These are phyloP conservation scores for Hipposideros larvatus DNA, from an alignment of 2,797 vertebrate genomes.

Conservation along the genomic window DNA sequence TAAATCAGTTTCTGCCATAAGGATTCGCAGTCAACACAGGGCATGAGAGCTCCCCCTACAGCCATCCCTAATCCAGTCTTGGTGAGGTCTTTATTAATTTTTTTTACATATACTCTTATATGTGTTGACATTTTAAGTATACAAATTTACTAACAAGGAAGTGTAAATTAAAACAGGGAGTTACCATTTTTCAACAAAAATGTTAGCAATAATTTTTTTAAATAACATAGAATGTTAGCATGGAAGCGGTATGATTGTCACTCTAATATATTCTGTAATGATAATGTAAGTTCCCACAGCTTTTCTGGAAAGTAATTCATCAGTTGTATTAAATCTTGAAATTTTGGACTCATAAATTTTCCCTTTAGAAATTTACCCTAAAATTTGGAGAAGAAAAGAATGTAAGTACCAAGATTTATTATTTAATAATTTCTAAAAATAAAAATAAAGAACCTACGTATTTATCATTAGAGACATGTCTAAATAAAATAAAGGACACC, in stretches of 20 bases:
- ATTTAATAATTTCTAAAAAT: conserved; percentile 1
- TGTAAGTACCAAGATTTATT: background rate
- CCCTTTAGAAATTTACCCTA: background rate
- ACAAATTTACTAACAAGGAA: background rate
- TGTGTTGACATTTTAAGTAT: background rate
- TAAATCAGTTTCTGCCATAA: background rate
- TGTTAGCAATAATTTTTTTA: conserved; percentile 5
- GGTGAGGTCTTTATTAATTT: background rate
- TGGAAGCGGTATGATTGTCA: background rate
- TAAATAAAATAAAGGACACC: background rate
- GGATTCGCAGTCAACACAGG: background rate
- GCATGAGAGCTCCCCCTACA: background rate
- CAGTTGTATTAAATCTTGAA: background rate
- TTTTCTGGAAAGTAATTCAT: background rate
- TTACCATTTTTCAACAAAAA: background rate
- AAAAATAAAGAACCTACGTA: background rate
- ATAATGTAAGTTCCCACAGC: background rate
- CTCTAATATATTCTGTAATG: background rate
- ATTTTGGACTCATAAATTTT: background rate
- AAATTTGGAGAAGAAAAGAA: conserved; percentile 7
- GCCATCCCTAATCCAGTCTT: background rate
- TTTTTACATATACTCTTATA: background rate
- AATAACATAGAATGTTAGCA: background rate
- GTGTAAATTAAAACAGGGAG: background rate
- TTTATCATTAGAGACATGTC: background rate